phyloP scores from a whole-genome alignment of 2,888 invertebrate genomes.

The Phlogophora meticulosa region DNA sequence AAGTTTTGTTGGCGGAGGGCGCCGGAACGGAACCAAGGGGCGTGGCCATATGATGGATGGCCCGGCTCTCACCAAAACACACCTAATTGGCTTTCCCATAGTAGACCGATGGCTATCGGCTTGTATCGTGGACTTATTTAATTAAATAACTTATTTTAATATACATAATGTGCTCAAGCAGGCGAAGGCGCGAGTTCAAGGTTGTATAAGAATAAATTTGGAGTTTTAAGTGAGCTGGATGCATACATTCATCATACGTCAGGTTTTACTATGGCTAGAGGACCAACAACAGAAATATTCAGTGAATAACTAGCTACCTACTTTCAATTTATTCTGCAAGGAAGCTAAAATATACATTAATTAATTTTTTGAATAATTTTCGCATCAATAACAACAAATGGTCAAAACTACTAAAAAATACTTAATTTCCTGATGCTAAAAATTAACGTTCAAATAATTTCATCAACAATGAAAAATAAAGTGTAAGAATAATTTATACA shows the following conservation, averaged over 20 bases:
- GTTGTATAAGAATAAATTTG: constrained; percentile 2
- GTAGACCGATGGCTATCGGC: constrained; percentile 77
- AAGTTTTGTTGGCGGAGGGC: constrained; percentile 68
- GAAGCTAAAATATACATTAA: not conserved
- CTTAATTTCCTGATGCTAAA: constrained; percentile 17
- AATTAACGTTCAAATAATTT: constrained; percentile 22
- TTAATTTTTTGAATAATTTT: constrained; percentile 15
- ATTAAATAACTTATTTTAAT: constrained; percentile 62
- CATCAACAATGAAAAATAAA: constrained; percentile 33
- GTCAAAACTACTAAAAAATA: not conserved
- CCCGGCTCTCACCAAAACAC: constrained; percentile 83
- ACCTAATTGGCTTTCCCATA: constrained; percentile 87
- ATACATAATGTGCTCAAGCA: constrained; percentile 47
- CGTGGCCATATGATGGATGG: constrained; percentile 86
- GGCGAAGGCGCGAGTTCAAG: constrained; percentile 41
- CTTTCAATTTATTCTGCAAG: not conserved
- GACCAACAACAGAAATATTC: not conserved
- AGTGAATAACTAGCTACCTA: not conserved
- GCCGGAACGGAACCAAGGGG: constrained; percentile 79
- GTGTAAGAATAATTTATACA: constrained; percentile 48
- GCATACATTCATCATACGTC: not conserved
- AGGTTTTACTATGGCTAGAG: constrained; percentile 1
- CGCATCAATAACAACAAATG: constrained; percentile 2
- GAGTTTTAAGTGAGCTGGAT: not conserved
- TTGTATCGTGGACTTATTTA: constrained; percentile 64